phyloP scores from a whole-genome alignment of 2,113 vertebrate species.

The Perca schrenkii region DNA sequence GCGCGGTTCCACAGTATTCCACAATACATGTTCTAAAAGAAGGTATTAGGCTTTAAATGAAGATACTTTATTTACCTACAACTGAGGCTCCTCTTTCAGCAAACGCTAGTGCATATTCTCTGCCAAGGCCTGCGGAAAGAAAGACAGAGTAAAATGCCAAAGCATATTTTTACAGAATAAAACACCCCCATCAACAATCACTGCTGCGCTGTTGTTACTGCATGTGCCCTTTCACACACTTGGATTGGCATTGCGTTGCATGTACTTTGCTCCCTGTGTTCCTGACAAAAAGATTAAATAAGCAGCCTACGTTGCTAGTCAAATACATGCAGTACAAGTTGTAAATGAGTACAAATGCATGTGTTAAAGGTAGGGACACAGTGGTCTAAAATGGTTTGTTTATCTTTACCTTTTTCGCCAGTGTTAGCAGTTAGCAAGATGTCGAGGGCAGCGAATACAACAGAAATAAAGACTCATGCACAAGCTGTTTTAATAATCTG shows the following conservation, averaged over 20 bases:
- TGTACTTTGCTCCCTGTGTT: conserved; percentile 66
- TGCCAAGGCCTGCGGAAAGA: conserved; percentile 89
- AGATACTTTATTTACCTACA: conserved; percentile 87
- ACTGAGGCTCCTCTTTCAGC: conserved; percentile 95
- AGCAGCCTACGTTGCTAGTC: neutral
- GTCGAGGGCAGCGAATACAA: neutral
- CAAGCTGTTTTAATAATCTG: neutral
- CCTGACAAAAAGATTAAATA: neutral
- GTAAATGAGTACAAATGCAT: neutral
- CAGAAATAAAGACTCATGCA: neutral
- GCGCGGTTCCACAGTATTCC: neutral
- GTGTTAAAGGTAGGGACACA: too few relatives aligned
- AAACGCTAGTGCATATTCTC: conserved; percentile 95
- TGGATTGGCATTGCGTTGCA: neutral
- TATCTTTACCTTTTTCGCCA: neutral
- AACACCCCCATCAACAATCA: neutral
- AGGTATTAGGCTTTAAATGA: neutral
- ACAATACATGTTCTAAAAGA: neutral
- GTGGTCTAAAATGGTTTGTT: neutral
- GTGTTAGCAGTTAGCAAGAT: neutral
- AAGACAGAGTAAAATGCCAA: neutral
- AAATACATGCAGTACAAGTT: too few relatives aligned
- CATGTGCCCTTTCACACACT: conserved; percentile 69
- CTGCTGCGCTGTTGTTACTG: neutral
- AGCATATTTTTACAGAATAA: neutral